Evolutionary conservation across 2,888 invertebrate genomes (phyloP), one percentile per base, ranked within the genome.

Genomic region (Agelastica alni): DNA sequence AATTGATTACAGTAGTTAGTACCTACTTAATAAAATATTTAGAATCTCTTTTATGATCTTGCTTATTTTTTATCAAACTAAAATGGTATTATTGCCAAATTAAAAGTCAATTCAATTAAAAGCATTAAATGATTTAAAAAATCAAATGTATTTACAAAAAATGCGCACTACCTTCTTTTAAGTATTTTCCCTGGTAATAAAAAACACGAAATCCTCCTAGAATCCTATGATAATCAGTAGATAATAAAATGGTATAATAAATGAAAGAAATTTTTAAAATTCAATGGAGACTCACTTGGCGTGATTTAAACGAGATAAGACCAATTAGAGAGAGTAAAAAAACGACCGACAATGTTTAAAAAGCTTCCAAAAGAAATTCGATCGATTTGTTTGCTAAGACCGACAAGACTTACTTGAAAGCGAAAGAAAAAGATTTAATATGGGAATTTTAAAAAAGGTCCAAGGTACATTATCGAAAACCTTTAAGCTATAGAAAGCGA

Each of bases 221-320:
- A 44, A 54, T 53, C 53, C 54, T 47, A 58, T 58, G 51, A 58
- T 58, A 51, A 54, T 53, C 46, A 43, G 37, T 42, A 14, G 37
- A 36, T 43, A 37, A 51, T 45, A 51, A 57, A 58, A 54, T 51
- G 51, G 53, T 45, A 47, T 58, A 54, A 58, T 58, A 51, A 58
- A 53, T 44, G 47, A 54, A 46, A 39, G 51, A 36, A 39, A 54
- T 52, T 54, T 58, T 58, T 54, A 45, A 54, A 48, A 58, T 58
- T 58, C 54, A 58, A 58, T 54, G n/a, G n/a, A 58, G 51, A 58
- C 51, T 54, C 28, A 54, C 53, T 58, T 54, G 42, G 43, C 48
- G 48, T 54, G 48, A 54, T 54, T 58, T 54, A 48, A 41, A 51
- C 45, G 32, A 51, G 51, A 58, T 54, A 48, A 52, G 44, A 42